Conservation (phyloP, 1,140 invertebrate species). For the Eciton burchellii region DNA sequence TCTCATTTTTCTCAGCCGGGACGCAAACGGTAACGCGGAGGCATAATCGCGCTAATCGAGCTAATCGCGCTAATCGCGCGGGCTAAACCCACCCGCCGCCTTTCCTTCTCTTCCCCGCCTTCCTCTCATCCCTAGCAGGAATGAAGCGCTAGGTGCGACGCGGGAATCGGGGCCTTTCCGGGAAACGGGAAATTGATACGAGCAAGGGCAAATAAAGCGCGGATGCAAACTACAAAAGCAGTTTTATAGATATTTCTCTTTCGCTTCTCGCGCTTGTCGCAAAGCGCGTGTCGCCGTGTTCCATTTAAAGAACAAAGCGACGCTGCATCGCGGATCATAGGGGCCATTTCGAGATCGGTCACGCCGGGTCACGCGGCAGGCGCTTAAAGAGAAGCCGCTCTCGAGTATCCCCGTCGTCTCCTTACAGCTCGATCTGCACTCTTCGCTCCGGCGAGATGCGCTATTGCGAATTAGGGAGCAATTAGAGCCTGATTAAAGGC, state of each 20-base stretch:
- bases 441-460: constrained; percentile 21
- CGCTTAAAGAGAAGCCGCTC: too few relatives aligned
- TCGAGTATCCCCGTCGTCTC: too few relatives aligned
- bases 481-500: constrained; percentile 72
- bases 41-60: constrained; percentile 66
- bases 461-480: constrained; percentile 70
- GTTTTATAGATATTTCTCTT: background rate
- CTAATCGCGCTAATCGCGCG: constrained; percentile 66
- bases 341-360: too few relatives aligned
- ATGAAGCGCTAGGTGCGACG: background rate
- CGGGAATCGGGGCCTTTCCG: constrained; percentile 1
- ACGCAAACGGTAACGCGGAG: too few relatives aligned
- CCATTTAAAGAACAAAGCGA: too few relatives aligned
- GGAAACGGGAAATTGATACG: background rate
- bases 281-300: too few relatives aligned
- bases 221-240: background rate
- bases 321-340: too few relatives aligned
- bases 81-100: constrained; percentile 2
- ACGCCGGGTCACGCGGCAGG: too few relatives aligned
- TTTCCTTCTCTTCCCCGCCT: too few relatives aligned
- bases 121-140: too few relatives aligned
- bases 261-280: background rate
- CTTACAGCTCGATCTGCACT: background rate
- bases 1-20: constrained; percentile 66
- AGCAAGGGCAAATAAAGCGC: background rate